Evolutionary conservation across 2,113 vertebrate genomes (phyloP), one percentile per base, ranked within the genome.

Genomic region (Pholis gunnellus): DNA sequence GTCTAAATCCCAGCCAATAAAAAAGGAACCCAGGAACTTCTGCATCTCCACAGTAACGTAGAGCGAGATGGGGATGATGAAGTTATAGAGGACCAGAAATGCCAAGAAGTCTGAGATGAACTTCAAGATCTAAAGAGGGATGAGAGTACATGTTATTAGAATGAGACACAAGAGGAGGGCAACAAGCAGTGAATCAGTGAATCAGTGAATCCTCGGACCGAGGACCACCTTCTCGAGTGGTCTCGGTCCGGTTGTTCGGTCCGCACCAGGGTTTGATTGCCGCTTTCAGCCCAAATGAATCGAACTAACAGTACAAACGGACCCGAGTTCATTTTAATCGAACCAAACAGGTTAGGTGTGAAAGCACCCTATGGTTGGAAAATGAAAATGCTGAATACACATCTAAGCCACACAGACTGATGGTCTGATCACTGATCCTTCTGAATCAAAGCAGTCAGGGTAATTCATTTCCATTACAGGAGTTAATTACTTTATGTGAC

Each of bases 1-100:
- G 90, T 99, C 98, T 94, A 99, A 95, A 93, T 99, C 98, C 98
- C 97, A 99, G 81, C 96, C 95, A 86, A 99, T 99, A 89, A 99
- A 99, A 95, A 99, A 99, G 3, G 98, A 99, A 36, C 98, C 98
- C 83, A 99, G 94, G 88, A 99, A 99, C 91, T 99, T 99, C 91
- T 99, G 98, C 98, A 99, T 97, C 95, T 99, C 98, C 72, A 99
- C 98, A 2, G 98, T 99, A 63, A 99, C 98, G 54, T 99, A 99
- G 4, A 99, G 96, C 9, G 98, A 99, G 94, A 99, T 99, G 60
- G 98, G 98, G 90, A 99, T 99, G 92, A 99, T 99, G 89, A 99
- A 99, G 94, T 99, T 99, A 92, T 99, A 99, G 64, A 99, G 96
- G 70, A 99, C 98, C 94, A 99, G 92, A 94, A 99, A 99, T 48